Evolutionary conservation across 2,797 vertebrate genomes (phyloP).

Genomic region (Sebastes oblongus): DNA sequence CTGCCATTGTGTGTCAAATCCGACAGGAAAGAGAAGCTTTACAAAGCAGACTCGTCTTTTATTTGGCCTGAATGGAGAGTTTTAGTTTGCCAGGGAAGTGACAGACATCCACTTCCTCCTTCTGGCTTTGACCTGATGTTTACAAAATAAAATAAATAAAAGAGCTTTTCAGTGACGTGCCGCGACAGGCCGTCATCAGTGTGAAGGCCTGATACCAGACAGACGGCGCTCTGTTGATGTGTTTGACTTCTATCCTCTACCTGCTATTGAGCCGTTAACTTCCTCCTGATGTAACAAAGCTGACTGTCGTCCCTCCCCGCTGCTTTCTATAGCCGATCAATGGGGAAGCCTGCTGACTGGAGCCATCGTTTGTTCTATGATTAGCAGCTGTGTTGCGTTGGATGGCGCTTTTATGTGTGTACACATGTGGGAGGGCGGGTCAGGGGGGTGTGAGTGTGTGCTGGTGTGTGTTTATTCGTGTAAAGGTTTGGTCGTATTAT

Average conservation of each 20-base stretch:
- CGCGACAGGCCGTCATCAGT: constrained; percentile 47
- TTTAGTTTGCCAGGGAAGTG: constrained; percentile 15
- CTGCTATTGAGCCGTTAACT: constrained; percentile 58
- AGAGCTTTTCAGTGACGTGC: constrained; percentile 39
- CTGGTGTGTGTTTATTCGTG: constrained; percentile 18
- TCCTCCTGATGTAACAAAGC: constrained; percentile 70
- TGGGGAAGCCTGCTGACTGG: constrained; percentile 64
- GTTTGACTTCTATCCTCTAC: constrained; percentile 61
- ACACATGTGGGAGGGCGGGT: constrained; percentile 51
- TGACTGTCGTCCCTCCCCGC: constrained; percentile 40
- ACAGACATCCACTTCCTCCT: constrained; percentile 17
- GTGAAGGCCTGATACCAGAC: constrained; percentile 24
- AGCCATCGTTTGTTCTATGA: constrained; percentile 75
- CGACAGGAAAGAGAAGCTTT: constrained; percentile 37
- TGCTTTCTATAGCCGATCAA: constrained; percentile 67
- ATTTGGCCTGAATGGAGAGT: constrained; percentile 39
- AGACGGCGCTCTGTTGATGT: constrained; percentile 47
- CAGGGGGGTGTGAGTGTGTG: constrained; percentile 34
- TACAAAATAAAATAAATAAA: background rate
- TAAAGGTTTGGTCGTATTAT: background rate
- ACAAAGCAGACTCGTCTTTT: constrained; percentile 28
- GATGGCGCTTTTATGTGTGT: constrained; percentile 59
- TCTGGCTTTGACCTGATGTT: constrained; percentile 12
- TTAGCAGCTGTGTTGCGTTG: constrained; percentile 64
- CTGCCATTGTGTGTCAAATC: constrained; percentile 9